Conservation (phyloP, 2,113 vertebrate genomes). For the sheep (Ovis aries) region DNA sequence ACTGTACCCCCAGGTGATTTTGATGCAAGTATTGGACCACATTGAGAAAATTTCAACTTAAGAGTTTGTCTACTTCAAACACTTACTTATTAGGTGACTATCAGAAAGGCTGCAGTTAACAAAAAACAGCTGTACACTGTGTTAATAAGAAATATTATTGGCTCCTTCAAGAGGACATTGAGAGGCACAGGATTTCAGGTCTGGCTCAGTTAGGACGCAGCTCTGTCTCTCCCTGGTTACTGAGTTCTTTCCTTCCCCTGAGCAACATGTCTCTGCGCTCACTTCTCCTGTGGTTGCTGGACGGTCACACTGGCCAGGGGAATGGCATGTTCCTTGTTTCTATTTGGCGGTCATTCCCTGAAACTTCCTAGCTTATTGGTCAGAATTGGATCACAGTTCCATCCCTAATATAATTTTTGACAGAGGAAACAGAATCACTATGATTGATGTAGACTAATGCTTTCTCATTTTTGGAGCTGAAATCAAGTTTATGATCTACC, state of each 20-base stretch:
- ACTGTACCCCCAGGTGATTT: neutral
- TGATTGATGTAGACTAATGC: neutral
- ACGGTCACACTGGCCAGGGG: fast-evolving
- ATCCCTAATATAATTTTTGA: neutral
- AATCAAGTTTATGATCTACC: neutral
- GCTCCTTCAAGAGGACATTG: neutral
- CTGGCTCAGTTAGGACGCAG: neutral
- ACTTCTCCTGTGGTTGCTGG: neutral
- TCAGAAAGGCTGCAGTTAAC: neutral
- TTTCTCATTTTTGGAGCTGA: neutral
- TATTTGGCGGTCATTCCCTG: neutral
- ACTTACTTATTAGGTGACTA: neutral
- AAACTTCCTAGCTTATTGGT: neutral
- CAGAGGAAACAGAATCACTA: neutral
- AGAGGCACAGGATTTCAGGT: neutral
- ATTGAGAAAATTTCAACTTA: neutral
- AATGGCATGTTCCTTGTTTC: neutral
- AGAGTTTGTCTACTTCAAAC: neutral
- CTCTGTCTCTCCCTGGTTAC: neutral
- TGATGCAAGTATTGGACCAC: neutral
- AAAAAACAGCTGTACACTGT: neutral
- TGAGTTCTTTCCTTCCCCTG: neutral
- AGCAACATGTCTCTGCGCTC: fast-evolving
- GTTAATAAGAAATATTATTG: neutral
- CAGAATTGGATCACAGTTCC: neutral